Percentiles rank a stretch among this genome's conserved stretches.
Conservation (phyloP, 2,888 invertebrate genomes). For the Philhelius pedissequus region DNA sequence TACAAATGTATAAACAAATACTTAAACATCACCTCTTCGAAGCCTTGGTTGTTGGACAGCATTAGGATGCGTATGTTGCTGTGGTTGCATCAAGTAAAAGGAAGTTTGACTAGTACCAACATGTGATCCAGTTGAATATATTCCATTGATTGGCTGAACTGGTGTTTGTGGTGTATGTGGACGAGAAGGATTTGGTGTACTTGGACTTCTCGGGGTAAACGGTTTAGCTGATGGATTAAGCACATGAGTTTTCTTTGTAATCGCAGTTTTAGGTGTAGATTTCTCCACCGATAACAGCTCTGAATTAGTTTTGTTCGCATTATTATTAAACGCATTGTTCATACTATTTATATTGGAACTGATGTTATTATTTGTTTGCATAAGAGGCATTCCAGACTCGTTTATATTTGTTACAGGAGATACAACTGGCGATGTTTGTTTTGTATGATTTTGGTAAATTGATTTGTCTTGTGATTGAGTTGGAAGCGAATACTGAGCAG, state of each 20-base stretch:
- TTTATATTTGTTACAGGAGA: slow-evolving; percentile 42
- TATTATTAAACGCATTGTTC: slow-evolving; percentile 50
- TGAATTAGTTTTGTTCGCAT: slow-evolving; percentile 48
- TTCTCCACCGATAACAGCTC: slow-evolving; percentile 81
- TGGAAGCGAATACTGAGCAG: slow-evolving; percentile 40
- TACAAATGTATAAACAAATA: background rate
- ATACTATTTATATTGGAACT: slow-evolving; percentile 62
- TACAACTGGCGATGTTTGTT: slow-evolving; percentile 53
- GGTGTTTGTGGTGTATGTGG: slow-evolving; percentile 94
- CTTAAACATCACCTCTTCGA: slow-evolving; percentile 74
- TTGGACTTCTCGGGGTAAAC: slow-evolving; percentile 88
- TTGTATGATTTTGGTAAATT: slow-evolving; percentile 51
- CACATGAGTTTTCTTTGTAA: slow-evolving; percentile 84
- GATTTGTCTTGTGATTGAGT: slow-evolving; percentile 59
- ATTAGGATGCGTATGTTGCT: slow-evolving; percentile 76
- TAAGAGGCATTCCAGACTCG: slow-evolving; percentile 23
- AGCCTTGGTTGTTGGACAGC: slow-evolving; percentile 77
- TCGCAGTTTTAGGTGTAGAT: slow-evolving; percentile 78
- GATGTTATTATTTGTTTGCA: slow-evolving; percentile 33
- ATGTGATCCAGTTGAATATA: slow-evolving; percentile 74
- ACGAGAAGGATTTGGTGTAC: slow-evolving; percentile 83
- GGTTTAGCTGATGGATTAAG: slow-evolving; percentile 93
- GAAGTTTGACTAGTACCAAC: slow-evolving; percentile 77
- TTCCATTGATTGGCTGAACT: slow-evolving; percentile 75
- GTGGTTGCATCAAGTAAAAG: slow-evolving; percentile 76